Conservation (phyloP, 1,140 invertebrate species). For the Proctacanthus coquilletti region DNA sequence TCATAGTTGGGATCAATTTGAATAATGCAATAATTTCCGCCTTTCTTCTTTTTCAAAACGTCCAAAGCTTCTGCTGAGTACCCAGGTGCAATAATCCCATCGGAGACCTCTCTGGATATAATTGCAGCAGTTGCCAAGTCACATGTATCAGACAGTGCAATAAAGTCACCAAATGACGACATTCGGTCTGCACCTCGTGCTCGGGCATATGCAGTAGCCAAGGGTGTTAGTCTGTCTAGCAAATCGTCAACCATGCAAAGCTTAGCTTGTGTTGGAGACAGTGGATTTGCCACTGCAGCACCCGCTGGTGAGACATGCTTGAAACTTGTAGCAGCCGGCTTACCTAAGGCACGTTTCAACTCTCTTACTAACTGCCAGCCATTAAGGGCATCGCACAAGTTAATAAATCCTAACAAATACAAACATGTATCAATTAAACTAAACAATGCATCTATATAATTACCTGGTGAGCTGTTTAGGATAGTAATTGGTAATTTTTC, state of each 20-base stretch:
- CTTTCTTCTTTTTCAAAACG: conserved; percentile 91
- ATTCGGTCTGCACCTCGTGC: conserved; percentile 95
- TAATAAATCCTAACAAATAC: conserved; percentile 56
- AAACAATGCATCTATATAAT: not conserved
- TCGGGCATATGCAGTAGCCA: conserved; percentile 89
- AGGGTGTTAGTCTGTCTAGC: conserved; percentile 52
- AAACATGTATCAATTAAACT: not conserved
- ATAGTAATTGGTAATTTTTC: conserved; percentile 74
- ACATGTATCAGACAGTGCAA: conserved; percentile 84
- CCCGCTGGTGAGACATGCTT: conserved; percentile 96
- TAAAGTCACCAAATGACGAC: conserved; percentile 98
- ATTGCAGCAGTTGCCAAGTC: conserved; percentile 71
- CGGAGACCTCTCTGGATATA: conserved; percentile 74
- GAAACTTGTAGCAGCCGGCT: conserved; percentile 92
- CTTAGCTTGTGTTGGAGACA: conserved; percentile 57
- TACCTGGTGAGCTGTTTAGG: conserved; percentile 83
- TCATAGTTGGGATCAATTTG: conserved; percentile 81
- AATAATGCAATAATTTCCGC: conserved; percentile 76
- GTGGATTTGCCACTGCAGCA: conserved; percentile 74
- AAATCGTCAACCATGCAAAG: conserved; percentile 91
- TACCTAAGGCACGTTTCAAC: conserved; percentile 54
- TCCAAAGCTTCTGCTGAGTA: conserved; percentile 71
- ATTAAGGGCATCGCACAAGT: conserved; percentile 93
- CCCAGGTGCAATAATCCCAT: conserved; percentile 91
- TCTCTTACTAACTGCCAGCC: conserved; percentile 93